A percentile compares a stretch with the other conserved stretches of the same genome.
Conservation (phyloP, 2,113 vertebrate genomes). For the Arothron firmamentum region DNA sequence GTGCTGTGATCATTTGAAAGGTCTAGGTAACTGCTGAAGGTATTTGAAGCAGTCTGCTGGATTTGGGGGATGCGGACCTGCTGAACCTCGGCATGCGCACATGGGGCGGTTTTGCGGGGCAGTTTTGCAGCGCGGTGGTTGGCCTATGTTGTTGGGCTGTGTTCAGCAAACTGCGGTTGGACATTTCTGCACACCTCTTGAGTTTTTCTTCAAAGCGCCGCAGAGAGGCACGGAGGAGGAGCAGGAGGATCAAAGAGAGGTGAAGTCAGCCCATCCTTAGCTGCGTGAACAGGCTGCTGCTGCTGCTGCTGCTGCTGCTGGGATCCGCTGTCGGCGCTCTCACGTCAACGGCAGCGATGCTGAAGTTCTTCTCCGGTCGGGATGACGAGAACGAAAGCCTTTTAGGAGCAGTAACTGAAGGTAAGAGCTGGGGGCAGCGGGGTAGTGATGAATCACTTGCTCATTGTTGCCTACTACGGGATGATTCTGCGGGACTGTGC, state of each 20-base stretch:
- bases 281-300: constrained; percentile 29
- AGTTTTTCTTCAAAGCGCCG: constrained; percentile 69
- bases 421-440: constrained; percentile 36
- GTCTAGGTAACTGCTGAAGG: not conserved
- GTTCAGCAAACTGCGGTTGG: constrained; percentile 43
- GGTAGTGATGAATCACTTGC: constrained; percentile 3
- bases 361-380: constrained; percentile 72
- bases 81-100: not conserved
- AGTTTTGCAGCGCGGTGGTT: constrained; percentile 13
- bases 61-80: not conserved
- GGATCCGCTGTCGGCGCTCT: constrained; percentile 20
- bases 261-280: constrained; percentile 40
- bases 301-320: constrained; percentile 24
- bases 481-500: constrained; percentile 2
- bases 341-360: constrained; percentile 57
- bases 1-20: constrained; percentile 47
- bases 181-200: constrained; percentile 63
- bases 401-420: constrained; percentile 64
- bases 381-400: constrained; percentile 74
- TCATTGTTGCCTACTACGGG: constrained; percentile 12
- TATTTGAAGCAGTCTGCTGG: not conserved
- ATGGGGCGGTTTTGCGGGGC: too few relatives aligned
- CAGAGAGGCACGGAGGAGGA: constrained; percentile 57
- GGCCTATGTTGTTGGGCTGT: constrained; percentile 31
- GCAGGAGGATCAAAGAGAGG: constrained; percentile 45